Conservation (phyloP, 1,140 invertebrate genomes). For the Polypedilum pembai region DNA sequence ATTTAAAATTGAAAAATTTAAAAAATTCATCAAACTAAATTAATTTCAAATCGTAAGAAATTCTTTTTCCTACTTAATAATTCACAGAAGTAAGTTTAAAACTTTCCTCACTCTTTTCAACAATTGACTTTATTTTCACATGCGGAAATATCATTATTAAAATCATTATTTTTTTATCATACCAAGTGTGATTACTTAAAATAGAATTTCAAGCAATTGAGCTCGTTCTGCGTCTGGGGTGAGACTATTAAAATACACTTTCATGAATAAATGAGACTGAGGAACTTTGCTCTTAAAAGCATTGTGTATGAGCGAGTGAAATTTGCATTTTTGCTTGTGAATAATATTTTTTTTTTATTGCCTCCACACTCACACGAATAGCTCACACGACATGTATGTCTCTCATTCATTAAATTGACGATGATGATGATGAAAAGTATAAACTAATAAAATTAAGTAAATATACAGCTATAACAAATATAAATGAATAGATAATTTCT, state of each 20-base stretch:
- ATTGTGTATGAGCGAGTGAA: neutral
- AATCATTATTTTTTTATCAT: constrained; percentile 14
- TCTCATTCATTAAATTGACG: neutral
- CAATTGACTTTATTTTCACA: neutral
- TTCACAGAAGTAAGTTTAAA: no score
- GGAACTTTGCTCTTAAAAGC: constrained; percentile 15
- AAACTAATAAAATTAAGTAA: no score
- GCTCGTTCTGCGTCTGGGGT: neutral
- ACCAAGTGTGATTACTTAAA: neutral
- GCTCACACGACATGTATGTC: neutral
- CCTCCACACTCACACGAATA: neutral
- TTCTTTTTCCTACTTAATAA: no score
- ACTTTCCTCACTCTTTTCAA: neutral
- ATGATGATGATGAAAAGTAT: no score
- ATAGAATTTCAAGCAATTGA: constrained; percentile 13
- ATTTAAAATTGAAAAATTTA: no score
- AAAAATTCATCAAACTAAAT: no score
- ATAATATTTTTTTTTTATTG: constrained; percentile 12
- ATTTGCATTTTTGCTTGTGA: neutral
- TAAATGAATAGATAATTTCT: neutral
- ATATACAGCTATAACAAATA: neutral
- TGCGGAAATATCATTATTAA: constrained; percentile 9
- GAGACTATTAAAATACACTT: constrained; percentile 3
- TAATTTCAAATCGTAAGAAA: no score
- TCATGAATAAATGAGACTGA: neutral